Evolutionary conservation across 2,888 invertebrate species (phyloP).

Genomic region (Acronicta leporina): DNA sequence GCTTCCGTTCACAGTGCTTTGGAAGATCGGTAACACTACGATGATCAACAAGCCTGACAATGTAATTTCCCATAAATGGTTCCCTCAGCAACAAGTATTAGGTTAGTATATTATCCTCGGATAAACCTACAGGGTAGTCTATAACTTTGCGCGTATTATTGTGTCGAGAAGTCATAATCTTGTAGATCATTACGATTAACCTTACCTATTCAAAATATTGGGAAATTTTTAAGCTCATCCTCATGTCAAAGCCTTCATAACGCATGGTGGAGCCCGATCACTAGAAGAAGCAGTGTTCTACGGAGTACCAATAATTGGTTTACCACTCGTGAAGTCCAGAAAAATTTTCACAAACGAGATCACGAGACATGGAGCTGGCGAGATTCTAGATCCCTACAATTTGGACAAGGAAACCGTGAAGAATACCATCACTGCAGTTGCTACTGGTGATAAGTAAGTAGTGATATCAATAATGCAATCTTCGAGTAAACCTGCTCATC

Average conservation of each 20-base stretch:
- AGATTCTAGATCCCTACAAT: constrained; percentile 75
- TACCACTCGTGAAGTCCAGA: constrained; percentile 76
- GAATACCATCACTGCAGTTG: constrained; percentile 68
- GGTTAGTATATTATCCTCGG: constrained; percentile 66
- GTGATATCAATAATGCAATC: neutral
- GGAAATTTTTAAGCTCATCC: constrained; percentile 76
- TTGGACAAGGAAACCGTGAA: constrained; percentile 76
- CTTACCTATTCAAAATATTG: neutral
- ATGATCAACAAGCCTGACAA: constrained; percentile 79
- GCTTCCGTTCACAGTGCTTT: constrained; percentile 84
- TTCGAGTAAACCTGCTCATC: too few species aligned
- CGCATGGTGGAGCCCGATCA: constrained; percentile 82
- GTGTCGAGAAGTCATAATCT: too few species aligned
- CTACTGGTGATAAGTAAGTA: constrained; percentile 72
- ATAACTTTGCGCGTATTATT: too few species aligned
- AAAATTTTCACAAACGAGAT: constrained; percentile 78
- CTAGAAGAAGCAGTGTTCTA: constrained; percentile 84
- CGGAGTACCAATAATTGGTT: constrained; percentile 79
- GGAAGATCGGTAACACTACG: constrained; percentile 86
- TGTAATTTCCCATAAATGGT: constrained; percentile 83
- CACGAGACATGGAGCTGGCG: constrained; percentile 77
- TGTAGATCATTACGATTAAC: too few species aligned
- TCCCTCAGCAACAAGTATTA: constrained; percentile 88
- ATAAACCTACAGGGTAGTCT: too few species aligned
- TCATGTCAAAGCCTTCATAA: constrained; percentile 81